Evolutionary conservation across 2,797 vertebrate species (phyloP), one percentile per base, ranked within the genome.

Genomic region (Caiman crocodilus): DNA sequence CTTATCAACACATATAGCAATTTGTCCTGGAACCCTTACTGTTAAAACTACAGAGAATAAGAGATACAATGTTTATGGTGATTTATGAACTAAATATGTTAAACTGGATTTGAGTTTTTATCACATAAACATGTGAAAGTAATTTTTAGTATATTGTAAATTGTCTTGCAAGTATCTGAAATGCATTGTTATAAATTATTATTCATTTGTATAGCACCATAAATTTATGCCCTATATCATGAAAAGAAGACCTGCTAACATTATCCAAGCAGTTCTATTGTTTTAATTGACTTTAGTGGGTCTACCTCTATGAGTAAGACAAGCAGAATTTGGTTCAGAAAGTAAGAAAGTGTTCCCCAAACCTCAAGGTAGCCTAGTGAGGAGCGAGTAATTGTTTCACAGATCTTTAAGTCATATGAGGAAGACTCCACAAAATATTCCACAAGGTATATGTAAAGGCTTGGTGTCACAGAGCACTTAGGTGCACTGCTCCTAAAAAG

Each of bases 231-330:
- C 81, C 82, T 63, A 78, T 20, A 80, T 76, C 76, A 76, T 13
- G 16, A 73, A 50, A 32, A 73, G 69, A 76, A 76, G 73, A 74
- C 10, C 50, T 90, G 88, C 84, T 77, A 94, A 83, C 58, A 64
- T 71, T 79, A 71, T 61, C 63, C 80, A 93, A 94, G 74, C 25
- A 76, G 94, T 57, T 77, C 65, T 91, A 77, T 80, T 84, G 28
- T 87, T 95, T 90, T 92, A 95, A 90, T 82, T 95, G 84, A 93
- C 85, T 95, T 92, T 65, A 74, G 50, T 0, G 1, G 57, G 76
- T 94, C 79, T 91, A 64, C 79, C 93, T 79, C 84, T 65, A 58
- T 89, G 87, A 89, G 56, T 75, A 71, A 76, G 57, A 85, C 78
- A 63, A 96, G 67, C 50, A 88, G 88, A 95, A 79, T 84, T 86